Base-by-base conservation (phyloP, 2,888 invertebrate genomes). In the Drymonia ruficornis region DNA sequence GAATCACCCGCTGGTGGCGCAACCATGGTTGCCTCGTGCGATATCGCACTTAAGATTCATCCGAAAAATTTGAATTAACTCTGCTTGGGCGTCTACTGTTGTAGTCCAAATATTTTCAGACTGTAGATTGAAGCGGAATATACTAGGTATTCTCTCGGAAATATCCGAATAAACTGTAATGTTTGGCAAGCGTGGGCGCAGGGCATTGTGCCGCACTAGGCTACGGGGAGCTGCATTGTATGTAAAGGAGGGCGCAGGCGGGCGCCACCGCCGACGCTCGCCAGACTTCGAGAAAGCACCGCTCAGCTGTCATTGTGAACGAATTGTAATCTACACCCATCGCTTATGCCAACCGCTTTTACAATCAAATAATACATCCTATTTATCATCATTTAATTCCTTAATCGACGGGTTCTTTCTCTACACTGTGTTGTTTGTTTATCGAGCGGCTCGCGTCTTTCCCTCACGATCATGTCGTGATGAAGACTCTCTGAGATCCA, bases 201-300 rank as follows among this genome's bases (percentile, higher is more conserved):
- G 73, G 74, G 77, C 73, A 77, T 80, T 81, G 78, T 80, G 77
- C 63, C 67, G 72, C 57, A 72, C 74, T 73, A 75, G 70, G 70
- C 71, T 68, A 66, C 66, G 71, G 67, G 73, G 76, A 74, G 75
- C 82, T 77, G 81, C 78, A 82, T 79, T 81, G 91, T 92, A 91
- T 91, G 91, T 81, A 88, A 92, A 92, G 86, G 75, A 90, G 90
- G 82, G 76, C 86, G 83, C 84, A 19, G n/a, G n/a, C n/a, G n/a
- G n/a, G 36, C 43, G 12, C 19, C 43, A 3, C 81, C 84, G 78
- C 87, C 76, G 76, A 80, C 78, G 78, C 76, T 72, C 74, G 61
- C 72, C 68, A 70, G 69, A 76, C 78, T 76, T 80, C 80, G 78
- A 81, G 86, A 87, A 87, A 87, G 84, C 81, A 69, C 59, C 65